Base-by-base conservation (phyloP, 2,113 vertebrate genomes). In the Tapirus terrestris region DNA sequence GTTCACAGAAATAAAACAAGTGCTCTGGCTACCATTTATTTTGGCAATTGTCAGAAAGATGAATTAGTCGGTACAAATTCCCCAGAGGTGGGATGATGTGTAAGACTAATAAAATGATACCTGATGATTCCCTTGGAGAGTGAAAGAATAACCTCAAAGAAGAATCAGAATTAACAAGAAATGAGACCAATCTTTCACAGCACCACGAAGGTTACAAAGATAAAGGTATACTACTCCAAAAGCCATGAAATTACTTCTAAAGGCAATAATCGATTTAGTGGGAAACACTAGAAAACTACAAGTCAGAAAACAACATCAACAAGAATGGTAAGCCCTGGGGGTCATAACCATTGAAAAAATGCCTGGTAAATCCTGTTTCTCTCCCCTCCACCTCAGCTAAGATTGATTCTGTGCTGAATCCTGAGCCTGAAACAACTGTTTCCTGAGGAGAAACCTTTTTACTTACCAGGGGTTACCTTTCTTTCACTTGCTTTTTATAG, bases 101-200 rank as follows among this genome's bases (percentile, higher is more conserved):
- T 93, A 96, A 96, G 82, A 87, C 89, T 95, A 97, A 97, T 97
- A 97, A 97, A 97, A 92, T 3, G 6, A 48, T 61, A 87, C 82
- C 73, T 91, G 96, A 90, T 89, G 67, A 97, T 85, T 96, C 79
- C 68, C 89, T 90, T 39, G 45, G 94, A 96, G 95, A 96, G 77
- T 25, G 31, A 87, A 82, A 91, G 70, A 89, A 89, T 84, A 97
- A 93, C 96, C 80, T 86, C 36, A 61, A 89, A 80, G 94, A 93
- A 95, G 84, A 89, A 97, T 94, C 83, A 80, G 87, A 97, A 97
- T 96, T 93, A 96, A 91, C 91, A 95, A 84, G 95, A 97, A 97
- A 97, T 97, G 97, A 98, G 96, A 93, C 85, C 97, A 94, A 98
- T 97, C 89, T 97, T 98, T 98, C 96, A 98, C 53, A 81, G 83